Evolutionary conservation across 2,797 vertebrate genomes (phyloP).

Genomic region (Dermochelys coriacea): DNA sequence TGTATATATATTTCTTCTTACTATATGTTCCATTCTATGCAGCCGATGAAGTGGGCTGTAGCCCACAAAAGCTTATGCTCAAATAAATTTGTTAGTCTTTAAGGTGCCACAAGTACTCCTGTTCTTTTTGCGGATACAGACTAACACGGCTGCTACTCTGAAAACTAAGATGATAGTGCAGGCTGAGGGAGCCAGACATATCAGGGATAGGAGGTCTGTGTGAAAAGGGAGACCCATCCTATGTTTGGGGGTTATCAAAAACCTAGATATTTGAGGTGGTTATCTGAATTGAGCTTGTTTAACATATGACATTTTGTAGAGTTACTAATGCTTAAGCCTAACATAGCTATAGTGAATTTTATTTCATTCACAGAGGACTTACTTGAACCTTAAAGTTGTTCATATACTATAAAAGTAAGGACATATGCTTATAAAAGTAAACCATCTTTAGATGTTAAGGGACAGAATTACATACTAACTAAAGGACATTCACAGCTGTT

Average conservation of each 20-base stretch:
- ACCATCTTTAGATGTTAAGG: background rate
- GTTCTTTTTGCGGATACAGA: too few relatives aligned
- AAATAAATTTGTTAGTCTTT: too few relatives aligned
- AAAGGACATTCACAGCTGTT: slow-evolving; percentile 58
- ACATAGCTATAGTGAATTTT: background rate
- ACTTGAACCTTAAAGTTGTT: slow-evolving; percentile 14
- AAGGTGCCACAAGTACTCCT: too few relatives aligned
- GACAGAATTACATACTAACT: background rate
- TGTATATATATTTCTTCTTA: too few relatives aligned
- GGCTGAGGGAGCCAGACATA: background rate
- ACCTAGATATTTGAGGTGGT: background rate
- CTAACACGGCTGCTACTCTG: too few relatives aligned
- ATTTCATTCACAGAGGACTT: background rate
- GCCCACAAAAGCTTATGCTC: too few relatives aligned
- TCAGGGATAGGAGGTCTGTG: background rate
- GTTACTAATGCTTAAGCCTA: background rate
- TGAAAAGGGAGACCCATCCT: background rate
- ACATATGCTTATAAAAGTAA: background rate
- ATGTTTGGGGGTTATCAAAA: background rate
- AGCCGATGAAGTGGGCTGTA: too few relatives aligned
- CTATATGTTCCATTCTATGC: too few relatives aligned
- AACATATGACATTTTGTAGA: accelerated
- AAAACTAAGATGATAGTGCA: background rate
- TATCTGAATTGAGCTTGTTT: background rate
- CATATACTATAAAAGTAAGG: background rate